phyloP scores from a whole-genome alignment of 2,797 vertebrate species.

The Podarcis siculus region DNA sequence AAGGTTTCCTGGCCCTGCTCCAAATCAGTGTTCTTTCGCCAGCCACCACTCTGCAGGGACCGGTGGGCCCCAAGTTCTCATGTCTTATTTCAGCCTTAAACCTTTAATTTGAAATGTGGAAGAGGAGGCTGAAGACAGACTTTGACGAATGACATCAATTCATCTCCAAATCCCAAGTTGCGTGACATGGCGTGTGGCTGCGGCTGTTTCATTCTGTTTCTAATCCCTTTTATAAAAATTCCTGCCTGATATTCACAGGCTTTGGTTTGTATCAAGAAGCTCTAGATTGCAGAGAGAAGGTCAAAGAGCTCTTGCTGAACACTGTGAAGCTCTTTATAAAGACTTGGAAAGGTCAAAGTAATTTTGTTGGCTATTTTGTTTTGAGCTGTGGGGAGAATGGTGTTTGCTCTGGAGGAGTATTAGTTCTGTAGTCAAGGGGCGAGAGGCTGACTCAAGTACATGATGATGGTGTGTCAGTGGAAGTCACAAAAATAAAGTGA shows the following conservation, averaged over 20 bases:
- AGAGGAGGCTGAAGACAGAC: not conserved
- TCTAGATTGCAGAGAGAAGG: not conserved
- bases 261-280: constrained; percentile 4
- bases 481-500: not conserved
- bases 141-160: constrained; percentile 21
- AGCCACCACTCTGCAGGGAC: not conserved
- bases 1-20: too few species aligned
- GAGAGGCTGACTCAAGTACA: not conserved
- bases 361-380: constrained; percentile 25
- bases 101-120: not conserved
- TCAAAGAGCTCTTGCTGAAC: constrained; percentile 16
- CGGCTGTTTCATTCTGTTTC: not conserved
- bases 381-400: not conserved
- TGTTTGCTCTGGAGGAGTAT: not conserved
- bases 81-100: constrained; percentile 3
- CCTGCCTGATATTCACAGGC: not conserved
- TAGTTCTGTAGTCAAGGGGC: not conserved
- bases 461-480: not conserved
- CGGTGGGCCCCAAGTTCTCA: not conserved
- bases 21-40: not conserved
- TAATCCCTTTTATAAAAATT: constrained; percentile 3
- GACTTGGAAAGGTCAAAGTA: constrained; percentile 14
- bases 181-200: not conserved
- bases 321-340: not conserved
- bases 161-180: not conserved